These are phyloP conservation scores for Labroides dimidiatus DNA, from an alignment of 2,797 vertebrate genomes.

Conservation along the genomic window DNA sequence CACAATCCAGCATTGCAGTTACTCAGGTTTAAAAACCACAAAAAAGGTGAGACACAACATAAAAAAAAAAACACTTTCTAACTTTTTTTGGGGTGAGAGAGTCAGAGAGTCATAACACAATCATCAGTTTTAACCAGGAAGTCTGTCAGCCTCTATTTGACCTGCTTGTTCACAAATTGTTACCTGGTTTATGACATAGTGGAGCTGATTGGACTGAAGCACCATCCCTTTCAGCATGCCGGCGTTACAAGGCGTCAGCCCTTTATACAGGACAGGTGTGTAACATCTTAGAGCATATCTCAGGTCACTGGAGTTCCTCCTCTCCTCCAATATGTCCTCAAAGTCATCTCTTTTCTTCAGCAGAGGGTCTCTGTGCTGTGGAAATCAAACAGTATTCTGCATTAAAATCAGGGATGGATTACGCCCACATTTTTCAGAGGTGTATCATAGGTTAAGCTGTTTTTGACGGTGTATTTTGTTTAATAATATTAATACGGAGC, in stretches of 20 bases:
- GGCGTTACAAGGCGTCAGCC: constrained; percentile 86
- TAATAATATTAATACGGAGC: no score
- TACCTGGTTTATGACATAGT: constrained; percentile 91
- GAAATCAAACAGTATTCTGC: not conserved
- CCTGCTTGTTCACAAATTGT: not conserved
- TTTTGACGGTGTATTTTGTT: no score
- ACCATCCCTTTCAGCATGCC: constrained; percentile 86
- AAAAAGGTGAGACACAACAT: not conserved
- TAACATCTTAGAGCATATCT: constrained; percentile 93
- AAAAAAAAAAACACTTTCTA: not conserved
- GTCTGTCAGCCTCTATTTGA: not conserved
- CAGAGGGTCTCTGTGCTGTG: constrained; percentile 83
- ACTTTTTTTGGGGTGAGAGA: not conserved
- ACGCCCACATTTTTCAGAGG: no score
- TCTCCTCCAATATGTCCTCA: constrained; percentile 95
- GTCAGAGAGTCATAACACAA: not conserved
- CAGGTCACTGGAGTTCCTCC: constrained; percentile 91
- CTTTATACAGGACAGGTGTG: constrained; percentile 90
- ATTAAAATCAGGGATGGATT: no score
- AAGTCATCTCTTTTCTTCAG: constrained; percentile 95
- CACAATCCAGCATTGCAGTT: not conserved
- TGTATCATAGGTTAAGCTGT: no score
- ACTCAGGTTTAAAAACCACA: no score
- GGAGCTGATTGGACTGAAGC: constrained; percentile 90
- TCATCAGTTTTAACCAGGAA: constrained; percentile 4